phyloP scores from a whole-genome alignment of 2,888 invertebrate species.

The Scaptomyza flava region DNA sequence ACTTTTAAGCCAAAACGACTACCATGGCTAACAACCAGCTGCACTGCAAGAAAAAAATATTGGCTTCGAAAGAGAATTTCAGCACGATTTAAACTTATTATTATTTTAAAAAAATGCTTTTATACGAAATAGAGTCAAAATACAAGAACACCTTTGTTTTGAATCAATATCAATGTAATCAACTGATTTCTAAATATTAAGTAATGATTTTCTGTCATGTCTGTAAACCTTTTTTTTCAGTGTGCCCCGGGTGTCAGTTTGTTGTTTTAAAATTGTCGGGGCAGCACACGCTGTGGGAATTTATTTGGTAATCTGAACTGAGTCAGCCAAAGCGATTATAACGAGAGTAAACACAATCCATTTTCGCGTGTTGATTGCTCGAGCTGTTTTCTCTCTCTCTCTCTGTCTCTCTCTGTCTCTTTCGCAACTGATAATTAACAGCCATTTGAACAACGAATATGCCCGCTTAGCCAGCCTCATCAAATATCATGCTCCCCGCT shows the following conservation, averaged over 20 bases:
- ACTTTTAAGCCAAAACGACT: constrained; percentile 8
- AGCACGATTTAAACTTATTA: too few species aligned
- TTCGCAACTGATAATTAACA: constrained; percentile 49
- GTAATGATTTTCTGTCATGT: too few species aligned
- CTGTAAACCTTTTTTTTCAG: too few species aligned
- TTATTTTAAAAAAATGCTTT: too few species aligned
- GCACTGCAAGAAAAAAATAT: neutral
- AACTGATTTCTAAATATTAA: too few species aligned
- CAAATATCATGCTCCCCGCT: constrained; percentile 13
- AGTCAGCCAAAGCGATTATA: constrained; percentile 76
- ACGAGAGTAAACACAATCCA: constrained; percentile 77
- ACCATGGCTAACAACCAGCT: neutral
- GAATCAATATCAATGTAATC: too few species aligned
- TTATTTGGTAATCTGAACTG: constrained; percentile 75
- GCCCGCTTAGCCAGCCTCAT: constrained; percentile 57
- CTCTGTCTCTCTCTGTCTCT: neutral
- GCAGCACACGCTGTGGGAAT: constrained; percentile 44
- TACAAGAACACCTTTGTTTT: too few species aligned
- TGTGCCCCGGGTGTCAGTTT: constrained; percentile 36
- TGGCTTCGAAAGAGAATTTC: too few species aligned
- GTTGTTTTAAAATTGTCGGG: constrained; percentile 70
- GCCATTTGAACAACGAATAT: constrained; percentile 25
- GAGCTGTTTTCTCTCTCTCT: constrained; percentile 10
- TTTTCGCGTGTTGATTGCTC: constrained; percentile 75
- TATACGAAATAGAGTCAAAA: too few species aligned